These are phyloP conservation scores for Micrastur ruficollis DNA, from an alignment of 2,797 vertebrate species.

Conservation along the genomic window DNA sequence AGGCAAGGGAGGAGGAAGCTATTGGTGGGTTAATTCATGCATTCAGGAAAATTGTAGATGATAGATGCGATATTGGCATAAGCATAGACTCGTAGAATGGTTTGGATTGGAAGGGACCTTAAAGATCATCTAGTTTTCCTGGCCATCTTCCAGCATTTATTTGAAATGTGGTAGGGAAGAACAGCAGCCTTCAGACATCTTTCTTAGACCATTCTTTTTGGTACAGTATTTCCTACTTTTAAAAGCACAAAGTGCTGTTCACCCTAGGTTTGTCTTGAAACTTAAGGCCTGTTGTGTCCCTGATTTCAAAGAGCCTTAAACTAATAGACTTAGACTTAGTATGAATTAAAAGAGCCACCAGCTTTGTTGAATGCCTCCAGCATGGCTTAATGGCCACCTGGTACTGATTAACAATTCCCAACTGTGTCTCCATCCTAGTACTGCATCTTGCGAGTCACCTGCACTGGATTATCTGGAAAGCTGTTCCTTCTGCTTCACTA, in stretches of 20 bases:
- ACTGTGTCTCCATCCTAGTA: background rate
- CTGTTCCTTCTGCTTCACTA: background rate
- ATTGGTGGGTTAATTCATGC: constrained; percentile 6
- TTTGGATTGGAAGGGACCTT: no score
- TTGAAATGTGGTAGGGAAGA: background rate
- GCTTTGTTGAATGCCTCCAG: background rate
- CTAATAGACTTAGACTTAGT: background rate
- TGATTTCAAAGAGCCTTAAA: background rate
- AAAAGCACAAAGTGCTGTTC: background rate
- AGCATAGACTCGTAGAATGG: background rate
- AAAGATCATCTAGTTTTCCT: background rate
- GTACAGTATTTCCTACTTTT: background rate
- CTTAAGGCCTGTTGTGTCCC: background rate
- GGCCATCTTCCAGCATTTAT: background rate
- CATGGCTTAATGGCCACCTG: background rate
- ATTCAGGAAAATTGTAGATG: constrained; percentile 7
- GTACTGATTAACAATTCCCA: background rate
- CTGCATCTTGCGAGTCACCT: background rate
- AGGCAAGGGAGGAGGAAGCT: background rate
- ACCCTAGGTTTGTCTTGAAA: background rate
- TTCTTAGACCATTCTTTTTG: background rate
- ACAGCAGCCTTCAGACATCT: background rate
- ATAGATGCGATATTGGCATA: background rate
- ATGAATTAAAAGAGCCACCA: background rate
- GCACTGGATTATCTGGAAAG: background rate